Evolutionary conservation across 2,797 vertebrate species (phyloP).

Genomic region (Avahi laniger): DNA sequence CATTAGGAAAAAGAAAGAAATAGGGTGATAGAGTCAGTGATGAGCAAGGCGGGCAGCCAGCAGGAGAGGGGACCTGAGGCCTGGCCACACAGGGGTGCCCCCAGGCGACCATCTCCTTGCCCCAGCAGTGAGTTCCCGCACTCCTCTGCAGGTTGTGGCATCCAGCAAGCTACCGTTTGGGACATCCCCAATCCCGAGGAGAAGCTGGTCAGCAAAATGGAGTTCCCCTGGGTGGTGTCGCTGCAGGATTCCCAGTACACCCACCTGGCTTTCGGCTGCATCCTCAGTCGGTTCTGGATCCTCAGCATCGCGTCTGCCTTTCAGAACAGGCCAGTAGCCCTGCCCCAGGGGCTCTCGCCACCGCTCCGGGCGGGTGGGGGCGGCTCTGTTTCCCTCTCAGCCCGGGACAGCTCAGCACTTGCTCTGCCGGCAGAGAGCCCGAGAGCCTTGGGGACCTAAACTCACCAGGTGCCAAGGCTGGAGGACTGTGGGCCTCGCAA

Average conservation of each 20-base stretch:
- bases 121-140: accelerated
- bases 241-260: conserved; percentile 58
- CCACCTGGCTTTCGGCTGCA: conserved; percentile 71
- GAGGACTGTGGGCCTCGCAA: background rate
- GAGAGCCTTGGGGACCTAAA: background rate
- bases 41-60: too few species aligned
- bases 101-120: background rate
- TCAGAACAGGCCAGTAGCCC: conserved; percentile 59
- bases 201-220: background rate
- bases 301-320: conserved; percentile 67
- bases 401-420: accelerated
- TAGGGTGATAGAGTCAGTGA: background rate
- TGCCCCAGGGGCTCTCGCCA: background rate
- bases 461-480: background rate
- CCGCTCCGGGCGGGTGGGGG: accelerated
- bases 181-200: background rate
- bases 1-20: background rate
- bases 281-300: conserved; percentile 76
- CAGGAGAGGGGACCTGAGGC: background rate
- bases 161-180: background rate
- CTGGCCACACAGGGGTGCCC: background rate
- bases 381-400: background rate
- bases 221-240: conserved; percentile 72
- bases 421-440: too few species aligned
- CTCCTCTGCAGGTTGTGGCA: conserved; percentile 53